Base-by-base conservation (phyloP, 2,113 vertebrate genomes). In the Sula dactylatra region DNA sequence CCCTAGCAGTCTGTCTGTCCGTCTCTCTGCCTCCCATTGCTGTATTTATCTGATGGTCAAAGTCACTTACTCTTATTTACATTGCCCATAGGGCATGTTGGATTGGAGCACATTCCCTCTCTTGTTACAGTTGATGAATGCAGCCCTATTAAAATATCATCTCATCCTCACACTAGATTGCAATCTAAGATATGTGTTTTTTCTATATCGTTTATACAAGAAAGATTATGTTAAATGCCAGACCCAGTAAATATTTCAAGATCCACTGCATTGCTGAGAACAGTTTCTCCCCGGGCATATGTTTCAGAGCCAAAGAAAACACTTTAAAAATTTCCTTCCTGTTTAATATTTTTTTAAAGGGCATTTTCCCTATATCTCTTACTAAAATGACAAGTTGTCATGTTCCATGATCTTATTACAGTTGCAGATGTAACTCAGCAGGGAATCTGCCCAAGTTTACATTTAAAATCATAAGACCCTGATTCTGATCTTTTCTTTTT, bases 171-270 rank as follows among this genome's bases (percentile, higher is more conserved):
- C 83, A 95, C 82, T 96, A 97, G 91, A 96, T 95, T 97, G 92
- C 95, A 96, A 93, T 82, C 92, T 94, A 91, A 96, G 96, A 97
- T 95, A 80, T 50, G 86, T 95, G 89, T 88, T 95, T 95, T 96
- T 96, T 90, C 95, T 95, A 86, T 97, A 93, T 93, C 89, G 19
- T 96, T 97, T 97, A 91, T 96, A 97, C 94, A 93, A 93, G 94
- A 89, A 97, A 95, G 93, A 97, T 97, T 96, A 95, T 94, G 96
- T 96, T 96, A 96, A 96, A 95, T 97, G 96, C 95, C 91, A 98
- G 88, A 95, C 77, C 90, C 91, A 95, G 89, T 97, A 98, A 97
- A 95, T 97, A 95, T 97, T 98, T 97, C 97, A 97, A 95, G 95
- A 98, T 94, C 82, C 95, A 84, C 93, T 95, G 94, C 92, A 56